Evolutionary conservation across 1,140 invertebrate species (phyloP).

Genomic region (Gryllus bimaculatus): DNA sequence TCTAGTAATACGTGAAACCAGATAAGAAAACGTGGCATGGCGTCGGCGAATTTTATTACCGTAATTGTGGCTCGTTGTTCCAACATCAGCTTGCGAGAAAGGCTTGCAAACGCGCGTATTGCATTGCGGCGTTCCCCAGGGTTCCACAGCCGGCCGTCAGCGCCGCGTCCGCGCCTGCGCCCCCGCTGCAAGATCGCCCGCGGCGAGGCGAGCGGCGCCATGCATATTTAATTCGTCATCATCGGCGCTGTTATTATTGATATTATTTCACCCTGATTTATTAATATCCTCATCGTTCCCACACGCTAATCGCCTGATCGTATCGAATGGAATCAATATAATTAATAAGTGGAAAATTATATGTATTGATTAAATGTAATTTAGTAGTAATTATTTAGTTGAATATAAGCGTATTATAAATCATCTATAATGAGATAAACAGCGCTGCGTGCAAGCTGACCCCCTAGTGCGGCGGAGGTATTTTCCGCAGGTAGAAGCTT

Average conservation of each 20-base stretch:
- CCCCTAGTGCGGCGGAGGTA: neutral
- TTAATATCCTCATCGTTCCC: neutral
- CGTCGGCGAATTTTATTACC: no score
- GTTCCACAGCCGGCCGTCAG: no score
- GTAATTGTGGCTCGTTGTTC: no score
- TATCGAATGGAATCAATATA: slow-evolving; percentile 5
- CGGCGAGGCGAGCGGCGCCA: neutral
- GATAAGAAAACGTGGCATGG: no score
- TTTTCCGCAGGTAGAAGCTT: neutral
- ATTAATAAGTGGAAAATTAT: slow-evolving; percentile 6
- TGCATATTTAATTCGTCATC: neutral
- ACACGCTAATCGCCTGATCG: neutral
- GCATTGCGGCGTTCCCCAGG: no score
- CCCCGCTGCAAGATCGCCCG: no score
- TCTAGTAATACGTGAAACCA: no score
- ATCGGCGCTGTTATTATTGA: neutral
- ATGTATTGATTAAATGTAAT: slow-evolving; percentile 6
- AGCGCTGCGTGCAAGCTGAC: neutral
- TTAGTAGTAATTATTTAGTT: slow-evolving; percentile 6
- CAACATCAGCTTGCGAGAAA: no score
- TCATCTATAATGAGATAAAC: slow-evolving; percentile 2
- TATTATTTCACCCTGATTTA: slow-evolving; percentile 1
- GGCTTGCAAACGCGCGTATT: no score
- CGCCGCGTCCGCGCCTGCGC: no score
- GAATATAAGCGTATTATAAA: slow-evolving; percentile 6